phyloP scores from a whole-genome alignment of 2,888 invertebrate genomes.

The Apamea anceps region DNA sequence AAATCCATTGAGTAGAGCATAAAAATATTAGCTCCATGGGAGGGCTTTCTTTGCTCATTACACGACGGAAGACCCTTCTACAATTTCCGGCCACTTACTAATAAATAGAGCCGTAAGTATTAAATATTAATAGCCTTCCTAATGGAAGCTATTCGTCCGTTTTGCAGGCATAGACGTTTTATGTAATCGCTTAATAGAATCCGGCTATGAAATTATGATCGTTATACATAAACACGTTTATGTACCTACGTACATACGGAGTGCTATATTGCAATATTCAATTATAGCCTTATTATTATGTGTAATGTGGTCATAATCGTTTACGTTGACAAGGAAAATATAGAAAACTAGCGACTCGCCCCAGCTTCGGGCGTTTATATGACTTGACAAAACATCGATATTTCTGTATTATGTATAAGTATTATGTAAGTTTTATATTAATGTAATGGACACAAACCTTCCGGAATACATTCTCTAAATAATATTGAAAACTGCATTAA shows the following conservation, averaged over 20 bases:
- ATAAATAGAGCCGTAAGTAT: background rate
- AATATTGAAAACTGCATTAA: background rate
- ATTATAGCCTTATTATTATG: slow-evolving; percentile 12
- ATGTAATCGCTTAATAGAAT: slow-evolving; percentile 23
- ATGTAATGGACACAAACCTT: background rate
- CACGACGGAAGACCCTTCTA: background rate
- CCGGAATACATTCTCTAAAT: background rate
- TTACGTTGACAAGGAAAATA: slow-evolving; percentile 22
- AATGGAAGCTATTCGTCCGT: slow-evolving; percentile 7
- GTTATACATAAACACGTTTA: background rate
- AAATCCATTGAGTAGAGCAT: background rate
- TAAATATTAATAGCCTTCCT: slow-evolving; percentile 12
- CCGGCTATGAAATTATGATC: slow-evolving; percentile 10
- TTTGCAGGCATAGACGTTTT: slow-evolving; percentile 19
- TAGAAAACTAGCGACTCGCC: background rate
- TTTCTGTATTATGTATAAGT: background rate
- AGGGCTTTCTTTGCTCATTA: too few species aligned
- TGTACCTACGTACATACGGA: background rate
- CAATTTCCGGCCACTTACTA: background rate
- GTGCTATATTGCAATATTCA: background rate
- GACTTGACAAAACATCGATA: background rate
- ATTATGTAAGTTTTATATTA: background rate
- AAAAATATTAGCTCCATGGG: background rate
- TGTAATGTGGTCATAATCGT: slow-evolving; percentile 3
- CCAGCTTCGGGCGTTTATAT: background rate